These are phyloP conservation scores for Nephrotoma guestfalica DNA, from an alignment of 2,888 invertebrate genomes.

Conservation along the genomic window DNA sequence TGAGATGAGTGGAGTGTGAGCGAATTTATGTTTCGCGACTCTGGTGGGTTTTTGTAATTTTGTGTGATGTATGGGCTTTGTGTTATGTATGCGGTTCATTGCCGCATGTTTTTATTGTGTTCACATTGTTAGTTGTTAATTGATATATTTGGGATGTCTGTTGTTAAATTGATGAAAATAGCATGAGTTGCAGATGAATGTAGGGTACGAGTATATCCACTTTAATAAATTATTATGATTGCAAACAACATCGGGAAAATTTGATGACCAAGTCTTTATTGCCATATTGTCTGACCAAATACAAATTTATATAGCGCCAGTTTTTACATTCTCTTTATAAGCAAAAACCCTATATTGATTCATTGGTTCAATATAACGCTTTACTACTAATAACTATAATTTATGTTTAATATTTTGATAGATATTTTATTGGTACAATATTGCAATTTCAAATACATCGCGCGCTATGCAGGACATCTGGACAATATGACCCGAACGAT, in stretches of 20 bases:
- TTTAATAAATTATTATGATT: too few relatives aligned
- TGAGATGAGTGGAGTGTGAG: background rate
- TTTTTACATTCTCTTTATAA: background rate
- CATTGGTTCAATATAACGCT: slow-evolving; percentile 9
- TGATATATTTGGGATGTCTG: background rate
- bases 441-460: slow-evolving; percentile 89
- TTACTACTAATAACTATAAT: slow-evolving; percentile 1
- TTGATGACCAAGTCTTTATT: background rate
- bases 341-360: background rate
- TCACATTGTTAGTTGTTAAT: background rate
- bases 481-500: slow-evolving; percentile 64
- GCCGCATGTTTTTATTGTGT: background rate
- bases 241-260: background rate
- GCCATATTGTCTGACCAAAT: background rate
- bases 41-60: background rate
- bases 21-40: background rate
- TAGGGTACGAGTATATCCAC: background rate
- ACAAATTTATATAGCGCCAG: background rate
- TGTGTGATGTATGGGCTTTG: background rate
- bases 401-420: slow-evolving; percentile 33
- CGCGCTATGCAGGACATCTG: slow-evolving; percentile 66
- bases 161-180: background rate
- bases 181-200: background rate
- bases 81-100: background rate
- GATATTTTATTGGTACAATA: slow-evolving; percentile 85